These are phyloP conservation scores for Thomomys bottae DNA, from an alignment of 2,113 vertebrate genomes.

Conservation along the genomic window DNA sequence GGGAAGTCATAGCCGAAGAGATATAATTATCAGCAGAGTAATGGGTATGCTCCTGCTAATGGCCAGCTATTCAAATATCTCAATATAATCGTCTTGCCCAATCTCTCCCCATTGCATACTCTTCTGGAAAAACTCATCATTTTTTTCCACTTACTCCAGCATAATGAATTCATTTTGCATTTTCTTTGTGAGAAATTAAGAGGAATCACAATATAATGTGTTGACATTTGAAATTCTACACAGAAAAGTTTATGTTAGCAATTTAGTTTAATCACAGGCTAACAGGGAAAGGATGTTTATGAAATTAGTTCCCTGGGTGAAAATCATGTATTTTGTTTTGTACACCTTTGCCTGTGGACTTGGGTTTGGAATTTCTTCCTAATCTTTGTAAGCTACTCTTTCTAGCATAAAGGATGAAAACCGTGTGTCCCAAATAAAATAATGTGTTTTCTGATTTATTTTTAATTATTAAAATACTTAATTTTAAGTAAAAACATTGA, in stretches of 20 bases:
- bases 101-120: slow-evolving; percentile 90
- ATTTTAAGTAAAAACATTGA: background rate
- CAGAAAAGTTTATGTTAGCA: slow-evolving; percentile 87
- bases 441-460: background rate
- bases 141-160: slow-evolving; percentile 89
- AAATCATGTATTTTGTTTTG: slow-evolving; percentile 73
- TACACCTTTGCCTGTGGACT: slow-evolving; percentile 58
- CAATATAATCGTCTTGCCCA: slow-evolving; percentile 89
- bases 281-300: slow-evolving; percentile 81
- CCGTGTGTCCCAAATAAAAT: background rate
- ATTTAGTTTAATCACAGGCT: slow-evolving; percentile 86
- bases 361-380: background rate
- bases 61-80: slow-evolving; percentile 91
- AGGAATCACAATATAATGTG: slow-evolving; percentile 87
- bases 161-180: slow-evolving; percentile 90
- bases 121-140: slow-evolving; percentile 89
- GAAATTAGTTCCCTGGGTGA: slow-evolving; percentile 82
- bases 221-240: slow-evolving; percentile 88
- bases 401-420: slow-evolving; percentile 2
- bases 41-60: slow-evolving; percentile 89
- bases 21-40: slow-evolving; percentile 91
- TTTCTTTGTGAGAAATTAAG: slow-evolving; percentile 91
- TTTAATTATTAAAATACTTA: background rate
- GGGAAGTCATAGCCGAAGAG: slow-evolving; percentile 87
- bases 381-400: background rate